Conservation (phyloP, 2,113 vertebrate species). For the Theristicus caerulescens region DNA sequence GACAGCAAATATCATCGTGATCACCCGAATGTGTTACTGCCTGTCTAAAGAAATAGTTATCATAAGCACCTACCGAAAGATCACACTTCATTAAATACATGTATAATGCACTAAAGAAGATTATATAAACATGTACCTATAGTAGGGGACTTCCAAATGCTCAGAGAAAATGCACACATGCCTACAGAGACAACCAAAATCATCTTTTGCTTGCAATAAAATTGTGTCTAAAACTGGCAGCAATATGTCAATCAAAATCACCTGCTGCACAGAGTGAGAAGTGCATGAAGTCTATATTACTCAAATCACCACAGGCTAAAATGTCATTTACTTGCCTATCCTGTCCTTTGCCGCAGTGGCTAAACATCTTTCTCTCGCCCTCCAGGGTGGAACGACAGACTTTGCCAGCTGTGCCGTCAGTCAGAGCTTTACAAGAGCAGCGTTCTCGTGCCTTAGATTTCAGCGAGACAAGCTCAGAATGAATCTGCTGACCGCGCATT, state of each 20-base stretch:
- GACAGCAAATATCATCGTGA: not conserved
- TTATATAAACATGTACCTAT: not conserved
- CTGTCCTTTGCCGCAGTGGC: not conserved
- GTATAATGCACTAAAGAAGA: not conserved
- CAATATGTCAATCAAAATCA: not conserved
- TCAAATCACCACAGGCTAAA: not conserved
- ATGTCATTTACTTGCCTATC: not conserved
- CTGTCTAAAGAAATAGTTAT: not conserved
- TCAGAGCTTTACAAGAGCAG: not conserved
- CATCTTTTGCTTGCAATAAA: not conserved
- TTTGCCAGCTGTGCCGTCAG: not conserved
- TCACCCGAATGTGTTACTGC: not conserved
- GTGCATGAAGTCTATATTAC: not conserved
- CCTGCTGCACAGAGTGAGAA: not conserved
- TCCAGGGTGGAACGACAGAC: not conserved
- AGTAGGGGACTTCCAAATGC: not conserved
- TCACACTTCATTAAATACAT: not conserved
- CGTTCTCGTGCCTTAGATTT: rapidly evolving
- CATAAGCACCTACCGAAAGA: not conserved
- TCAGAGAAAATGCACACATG: not conserved
- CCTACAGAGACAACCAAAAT: not conserved
- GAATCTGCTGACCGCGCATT: not conserved
- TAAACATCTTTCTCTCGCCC: not conserved
- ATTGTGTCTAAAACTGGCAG: not conserved
- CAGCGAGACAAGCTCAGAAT: not conserved